Conservation (phyloP, 2,888 invertebrate genomes). For the Sminthurides aquaticus region DNA sequence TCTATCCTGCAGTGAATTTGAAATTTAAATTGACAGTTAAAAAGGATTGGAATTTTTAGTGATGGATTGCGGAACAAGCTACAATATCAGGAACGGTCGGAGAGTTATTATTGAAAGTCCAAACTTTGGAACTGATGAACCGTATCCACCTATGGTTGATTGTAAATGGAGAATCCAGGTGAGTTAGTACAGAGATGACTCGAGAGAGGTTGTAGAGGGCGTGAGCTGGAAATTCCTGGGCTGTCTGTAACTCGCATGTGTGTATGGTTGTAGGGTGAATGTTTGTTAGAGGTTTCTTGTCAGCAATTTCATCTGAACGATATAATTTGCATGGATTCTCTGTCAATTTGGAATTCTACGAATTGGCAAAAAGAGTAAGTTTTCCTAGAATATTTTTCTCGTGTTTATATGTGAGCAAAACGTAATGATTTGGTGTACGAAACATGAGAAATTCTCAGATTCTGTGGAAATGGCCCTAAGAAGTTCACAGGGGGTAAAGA, state of each 20-base stretch:
- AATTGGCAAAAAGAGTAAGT: not conserved
- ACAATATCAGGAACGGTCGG: not conserved
- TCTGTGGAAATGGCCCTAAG: slow-evolving; percentile 7
- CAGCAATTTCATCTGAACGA: not conserved
- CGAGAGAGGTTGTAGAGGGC: not conserved
- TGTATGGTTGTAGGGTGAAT: not conserved
- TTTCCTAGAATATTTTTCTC: too few relatives aligned
- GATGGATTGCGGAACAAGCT: not conserved
- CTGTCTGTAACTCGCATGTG: not conserved
- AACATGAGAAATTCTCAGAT: too few relatives aligned
- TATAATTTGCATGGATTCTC: not conserved
- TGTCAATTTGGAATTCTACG: not conserved
- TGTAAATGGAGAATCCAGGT: slow-evolving; percentile 40
- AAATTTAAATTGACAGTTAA: too few relatives aligned
- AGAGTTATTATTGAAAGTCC: slow-evolving; percentile 35
- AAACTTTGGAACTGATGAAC: slow-evolving; percentile 29
- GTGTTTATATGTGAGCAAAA: too few relatives aligned
- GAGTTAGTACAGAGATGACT: not conserved
- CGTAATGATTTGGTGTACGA: too few relatives aligned
- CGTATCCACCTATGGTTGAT: slow-evolving; percentile 28
- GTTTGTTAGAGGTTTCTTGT: slow-evolving; percentile 2
- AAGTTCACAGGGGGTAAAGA: not conserved
- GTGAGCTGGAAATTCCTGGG: not conserved
- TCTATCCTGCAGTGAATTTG: too few relatives aligned
- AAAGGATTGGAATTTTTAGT: too few relatives aligned